Evolutionary conservation across 2,797 vertebrate species (phyloP), one percentile per base, ranked within the genome.

Genomic region (Sebastolobus alascanus): DNA sequence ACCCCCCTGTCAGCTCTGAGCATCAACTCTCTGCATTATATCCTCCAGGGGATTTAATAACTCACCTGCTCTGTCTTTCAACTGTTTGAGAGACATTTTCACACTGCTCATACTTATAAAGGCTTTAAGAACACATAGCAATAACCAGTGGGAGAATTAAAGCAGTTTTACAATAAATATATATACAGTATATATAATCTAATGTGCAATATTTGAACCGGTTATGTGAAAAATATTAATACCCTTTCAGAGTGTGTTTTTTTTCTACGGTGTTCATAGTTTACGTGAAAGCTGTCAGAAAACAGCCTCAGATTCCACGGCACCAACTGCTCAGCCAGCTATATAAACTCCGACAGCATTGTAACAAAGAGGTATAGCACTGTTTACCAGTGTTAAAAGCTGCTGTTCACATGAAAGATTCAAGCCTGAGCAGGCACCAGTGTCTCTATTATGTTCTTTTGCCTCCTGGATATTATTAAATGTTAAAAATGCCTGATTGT

Each of bases 391-490:
- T 7, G 55, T 38, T 68, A 61, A 75, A 73, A 66, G 59, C 31
- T 33, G 38, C 8, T 69, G 37, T 65, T 73, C 60, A 43, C 46
- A 83, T 82, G 11, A 88, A 82, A 75, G 52, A 86, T 65, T 86
- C 16, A 87, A 80, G 43, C 65, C 29, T 5, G 33, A 77, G 37
- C 60, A 56, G 50, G 35, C 38, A 55, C 22, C 55, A 14, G 50
- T 73, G 55, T 61, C 72, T 68, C 70, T 14, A 31, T 31, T 71
- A 0, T 63, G 77, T 40, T 73, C 63, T 6, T 2, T 2, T 33
- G 75, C 77, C 83, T 82, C 71, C 66, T 84, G 82, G 85, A 84
- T 77, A 75, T 83, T 77, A 83, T 87, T 66, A 88, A 87, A 86
- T 84, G 86, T 89, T 91, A 84, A 87, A 67, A 87, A 80, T 27